Percentiles rank a stretch among this genome's conserved stretches.
phyloP scores from a whole-genome alignment of 2,113 vertebrate genomes.

The Procavia capensis region DNA sequence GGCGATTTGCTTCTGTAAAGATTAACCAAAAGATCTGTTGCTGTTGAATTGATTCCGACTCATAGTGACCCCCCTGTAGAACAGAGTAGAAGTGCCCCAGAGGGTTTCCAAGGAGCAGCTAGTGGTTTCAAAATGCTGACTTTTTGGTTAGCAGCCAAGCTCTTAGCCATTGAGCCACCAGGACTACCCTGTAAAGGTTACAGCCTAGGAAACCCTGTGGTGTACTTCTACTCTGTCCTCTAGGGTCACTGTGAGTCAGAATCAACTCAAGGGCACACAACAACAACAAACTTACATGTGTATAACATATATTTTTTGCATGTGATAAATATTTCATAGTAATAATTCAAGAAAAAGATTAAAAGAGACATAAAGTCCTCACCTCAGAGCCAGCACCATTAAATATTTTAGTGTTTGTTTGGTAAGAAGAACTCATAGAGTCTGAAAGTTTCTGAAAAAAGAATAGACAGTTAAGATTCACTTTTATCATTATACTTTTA shows the following conservation, averaged over 20 bases:
- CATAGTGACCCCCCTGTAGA: too few relatives aligned
- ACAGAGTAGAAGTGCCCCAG: too few relatives aligned
- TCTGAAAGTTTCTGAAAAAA: neutral
- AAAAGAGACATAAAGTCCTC: neutral
- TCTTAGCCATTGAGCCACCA: too few relatives aligned
- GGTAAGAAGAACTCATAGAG: neutral
- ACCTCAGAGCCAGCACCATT: neutral
- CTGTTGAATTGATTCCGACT: too few relatives aligned
- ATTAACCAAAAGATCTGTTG: neutral
- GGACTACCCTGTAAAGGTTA: neutral
- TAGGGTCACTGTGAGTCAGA: neutral
- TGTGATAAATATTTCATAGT: too few relatives aligned
- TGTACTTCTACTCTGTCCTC: neutral
- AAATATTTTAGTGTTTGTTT: neutral
- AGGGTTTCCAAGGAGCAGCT: too few relatives aligned
- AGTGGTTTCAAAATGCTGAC: too few relatives aligned
- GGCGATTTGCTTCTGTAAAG: neutral
- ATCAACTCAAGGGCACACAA: neutral
- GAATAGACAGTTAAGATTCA: neutral
- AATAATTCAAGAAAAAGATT: too few relatives aligned
- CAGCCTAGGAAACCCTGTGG: neutral
- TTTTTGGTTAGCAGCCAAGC: too few relatives aligned
- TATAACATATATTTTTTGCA: too few relatives aligned
- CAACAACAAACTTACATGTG: neutral
- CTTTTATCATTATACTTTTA: neutral